Evolutionary conservation across 2,113 vertebrate species (phyloP), one percentile per base, ranked within the genome.

Genomic region (Nyctibius bracteatus): DNA sequence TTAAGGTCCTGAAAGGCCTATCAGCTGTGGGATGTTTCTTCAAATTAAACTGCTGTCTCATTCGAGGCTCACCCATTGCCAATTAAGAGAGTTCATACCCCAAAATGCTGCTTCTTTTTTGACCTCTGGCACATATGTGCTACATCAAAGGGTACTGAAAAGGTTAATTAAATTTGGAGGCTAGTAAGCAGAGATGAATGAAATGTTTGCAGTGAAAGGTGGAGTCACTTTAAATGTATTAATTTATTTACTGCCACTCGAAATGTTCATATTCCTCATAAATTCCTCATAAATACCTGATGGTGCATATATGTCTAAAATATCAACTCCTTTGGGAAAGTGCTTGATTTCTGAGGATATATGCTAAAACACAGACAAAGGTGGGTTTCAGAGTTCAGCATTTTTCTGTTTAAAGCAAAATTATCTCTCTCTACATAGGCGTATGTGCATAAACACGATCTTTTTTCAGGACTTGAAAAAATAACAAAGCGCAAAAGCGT

Each of bases 161-260:
- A 88, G 87, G 87, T 91, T 78, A 58, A 89, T 92, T 70, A 58
- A 82, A 84, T 81, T 81, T 89, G 65, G 77, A 62, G 77, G 19
- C 25, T 57, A 15, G 23, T 33, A n/a, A 65, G 31, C 59, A 70
- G 81, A 82, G 63, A 30, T 59, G 81, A 67, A 35, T 27, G 49
- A 46, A 95, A 39, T n/a, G 5, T 49, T 73, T 81, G 59, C 24
- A 54, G 22, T 31, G 16, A 73, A 80, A 88, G 39, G 62, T 82
- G 44, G 57, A 89, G 72, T 82, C 5, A 4, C 27, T 87, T 78
- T 5, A 78, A 83, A 70, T 74, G 20, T 19, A 58, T 44, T 68
- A 8, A 54, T 89, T 73, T 41, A 43, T 91, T 89, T 85, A 37
- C 43, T 18, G 30, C n/a, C 2, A 0, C 16, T 10, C 13, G 23